Conservation (phyloP, 64 coral and sea anemone species). For the Montipora sp. region DNA sequence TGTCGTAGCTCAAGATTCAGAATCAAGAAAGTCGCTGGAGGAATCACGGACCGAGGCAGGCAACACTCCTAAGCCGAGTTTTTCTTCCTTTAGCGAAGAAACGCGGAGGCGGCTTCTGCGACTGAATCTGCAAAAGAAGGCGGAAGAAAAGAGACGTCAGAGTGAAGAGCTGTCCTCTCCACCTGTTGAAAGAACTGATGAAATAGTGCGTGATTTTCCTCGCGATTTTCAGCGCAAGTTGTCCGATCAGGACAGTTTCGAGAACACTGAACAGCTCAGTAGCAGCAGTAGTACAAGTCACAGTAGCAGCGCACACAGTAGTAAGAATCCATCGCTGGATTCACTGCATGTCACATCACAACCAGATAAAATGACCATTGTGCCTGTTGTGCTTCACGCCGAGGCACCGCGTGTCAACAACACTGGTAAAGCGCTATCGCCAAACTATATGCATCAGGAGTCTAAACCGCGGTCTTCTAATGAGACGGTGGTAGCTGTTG, state of each 20-base stretch:
- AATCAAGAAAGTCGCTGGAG: constrained; percentile 22
- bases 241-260: constrained; percentile 58
- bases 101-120: constrained; percentile 81
- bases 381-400: constrained; percentile 15
- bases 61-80: constrained; percentile 63
- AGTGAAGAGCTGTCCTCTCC: constrained; percentile 27
- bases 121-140: constrained; percentile 90
- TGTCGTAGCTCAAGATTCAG: not conserved
- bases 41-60: not conserved
- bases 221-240: constrained; percentile 57
- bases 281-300: constrained; percentile 80
- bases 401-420: not conserved
- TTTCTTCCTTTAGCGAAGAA: constrained; percentile 82
- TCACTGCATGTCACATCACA: constrained; percentile 75
- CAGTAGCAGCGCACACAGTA: constrained; percentile 82
- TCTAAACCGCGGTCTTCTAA: constrained; percentile 41
- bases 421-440: not conserved
- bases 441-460: constrained; percentile 21
- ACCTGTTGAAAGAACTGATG: constrained; percentile 41
- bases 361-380: constrained; percentile 20
- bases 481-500: constrained; percentile 71
- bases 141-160: constrained; percentile 83
- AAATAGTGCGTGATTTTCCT: constrained; percentile 3
- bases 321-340: constrained; percentile 87
- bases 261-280: constrained; percentile 64